phyloP scores from a whole-genome alignment of 2,797 vertebrate species.

The Gastrophryne carolinensis region DNA sequence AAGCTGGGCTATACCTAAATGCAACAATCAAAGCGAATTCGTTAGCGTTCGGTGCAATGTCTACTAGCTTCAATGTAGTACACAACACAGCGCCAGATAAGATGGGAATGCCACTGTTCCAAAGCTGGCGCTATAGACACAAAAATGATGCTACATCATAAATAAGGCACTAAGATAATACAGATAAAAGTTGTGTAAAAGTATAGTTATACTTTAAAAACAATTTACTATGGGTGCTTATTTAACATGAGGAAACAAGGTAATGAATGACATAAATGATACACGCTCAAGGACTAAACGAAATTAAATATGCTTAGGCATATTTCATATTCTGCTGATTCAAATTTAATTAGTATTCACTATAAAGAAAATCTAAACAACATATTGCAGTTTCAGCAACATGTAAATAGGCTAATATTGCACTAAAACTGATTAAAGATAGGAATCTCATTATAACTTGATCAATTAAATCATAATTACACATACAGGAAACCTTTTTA shows the following conservation, averaged over 20 bases:
- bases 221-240: not conserved
- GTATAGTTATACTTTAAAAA: too few species aligned
- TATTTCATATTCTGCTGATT: constrained; percentile 48
- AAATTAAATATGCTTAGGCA: constrained; percentile 32
- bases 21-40: too few species aligned
- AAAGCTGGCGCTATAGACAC: too few species aligned
- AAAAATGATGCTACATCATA: too few species aligned
- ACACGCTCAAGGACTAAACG: constrained; percentile 18
- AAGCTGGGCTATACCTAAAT: too few species aligned
- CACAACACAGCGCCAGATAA: too few species aligned
- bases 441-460: constrained; percentile 48
- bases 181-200: too few species aligned
- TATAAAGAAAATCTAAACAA: constrained; percentile 30
- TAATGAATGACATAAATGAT: constrained; percentile 33
- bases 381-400: constrained; percentile 50
- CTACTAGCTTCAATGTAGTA: too few species aligned
- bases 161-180: too few species aligned
- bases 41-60: too few species aligned
- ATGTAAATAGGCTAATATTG: constrained; percentile 48
- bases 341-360: constrained; percentile 46
- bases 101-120: too few species aligned
- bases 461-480: constrained; percentile 53
- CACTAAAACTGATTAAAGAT: constrained; percentile 51
- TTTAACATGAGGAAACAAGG: constrained; percentile 22
- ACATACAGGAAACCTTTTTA: constrained; percentile 31